Evolutionary conservation across 1,140 invertebrate genomes (phyloP), one percentile per base, ranked within the genome.

Genomic region (Diorhabda elongata): DNA sequence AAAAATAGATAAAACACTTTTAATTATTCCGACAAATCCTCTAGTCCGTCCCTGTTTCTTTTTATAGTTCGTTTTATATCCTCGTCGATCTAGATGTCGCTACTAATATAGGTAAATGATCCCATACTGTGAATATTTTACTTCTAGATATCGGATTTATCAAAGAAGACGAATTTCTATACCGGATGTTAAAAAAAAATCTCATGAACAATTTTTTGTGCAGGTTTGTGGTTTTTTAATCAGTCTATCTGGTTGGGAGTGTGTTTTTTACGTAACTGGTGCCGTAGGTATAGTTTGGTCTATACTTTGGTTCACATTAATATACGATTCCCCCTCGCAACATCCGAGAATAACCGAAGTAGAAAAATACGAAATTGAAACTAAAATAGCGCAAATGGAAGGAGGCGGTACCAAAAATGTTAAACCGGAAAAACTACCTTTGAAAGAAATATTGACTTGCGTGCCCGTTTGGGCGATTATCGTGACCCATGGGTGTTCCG

Each of bases 381-480:
- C 87, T 11, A 84, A 88, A 8, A 88, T 94, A 71, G 89, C 90
- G 26, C 85, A 85, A 9, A 74, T 70, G 41, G 62, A 70, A 70
- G 75, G 75, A 11, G 73, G 69, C 3, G 26, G 26, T 3, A n/a
- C 47, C n/a, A 77, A 75, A 64, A 65, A 58, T 6, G 45, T 59
- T n/a, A 81, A 91, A 84, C 86, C 87, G 72, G 82, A 84, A 47
- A 79, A 86, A 45, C 89, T 93, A 1, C 95, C 96, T 1, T 98
- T 95, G 95, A 83, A 81, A 52, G 77, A 84, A 42, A 86, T 98
- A 70, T 80, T 98, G 4, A 89, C 87, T 1, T 96, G 95, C 0
- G 76, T 85, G 2, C 91, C 95, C 0, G 94, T 98, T 3, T 97
- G 94, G 93, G 95, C 95, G 2, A 94, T 98, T 77, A 87, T 97